Percentiles rank a stretch among this genome's conserved stretches.
Conservation (phyloP, 92 coral and sea anemone genomes). For the Palythoa heliodiscus region DNA sequence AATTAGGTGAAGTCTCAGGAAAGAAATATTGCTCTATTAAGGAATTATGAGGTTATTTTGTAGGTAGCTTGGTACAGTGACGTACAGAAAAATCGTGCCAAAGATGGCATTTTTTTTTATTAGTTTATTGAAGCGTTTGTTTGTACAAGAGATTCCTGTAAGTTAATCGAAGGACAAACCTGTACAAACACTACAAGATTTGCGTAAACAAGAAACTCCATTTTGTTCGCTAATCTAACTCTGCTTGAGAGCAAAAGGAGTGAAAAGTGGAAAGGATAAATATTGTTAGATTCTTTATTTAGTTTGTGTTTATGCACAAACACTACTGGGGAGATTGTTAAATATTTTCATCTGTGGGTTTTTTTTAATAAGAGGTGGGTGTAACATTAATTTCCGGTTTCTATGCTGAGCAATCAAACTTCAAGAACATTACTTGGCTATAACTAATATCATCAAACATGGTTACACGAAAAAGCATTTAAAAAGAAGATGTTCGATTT, state of each 20-base stretch:
- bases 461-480: not conserved
- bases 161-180: slow-evolving; percentile 23
- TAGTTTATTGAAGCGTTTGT: slow-evolving; percentile 25
- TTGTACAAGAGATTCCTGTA: slow-evolving; percentile 25
- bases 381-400: slow-evolving; percentile 28
- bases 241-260: slow-evolving; percentile 33
- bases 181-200: slow-evolving; percentile 18
- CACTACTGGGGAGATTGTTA: slow-evolving; percentile 3
- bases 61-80: not conserved
- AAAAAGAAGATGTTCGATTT: not conserved
- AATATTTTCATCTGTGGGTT: slow-evolving; percentile 29
- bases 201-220: slow-evolving; percentile 19
- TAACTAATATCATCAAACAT: not conserved
- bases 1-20: slow-evolving; percentile 16
- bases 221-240: not conserved
- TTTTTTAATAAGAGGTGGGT: slow-evolving; percentile 23
- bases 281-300: slow-evolving; percentile 40
- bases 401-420: slow-evolving; percentile 2
- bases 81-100: not conserved
- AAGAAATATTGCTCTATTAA: not conserved
- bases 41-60: not conserved
- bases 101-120: not conserved
- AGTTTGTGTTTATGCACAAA: slow-evolving; percentile 41
- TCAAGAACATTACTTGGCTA: not conserved
- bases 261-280: slow-evolving; percentile 19